Percentiles rank a stretch among this genome's conserved stretches.
These are phyloP conservation scores for Latheticus oryzae DNA, from an alignment of 2,888 invertebrate genomes.

Conservation along the genomic window DNA sequence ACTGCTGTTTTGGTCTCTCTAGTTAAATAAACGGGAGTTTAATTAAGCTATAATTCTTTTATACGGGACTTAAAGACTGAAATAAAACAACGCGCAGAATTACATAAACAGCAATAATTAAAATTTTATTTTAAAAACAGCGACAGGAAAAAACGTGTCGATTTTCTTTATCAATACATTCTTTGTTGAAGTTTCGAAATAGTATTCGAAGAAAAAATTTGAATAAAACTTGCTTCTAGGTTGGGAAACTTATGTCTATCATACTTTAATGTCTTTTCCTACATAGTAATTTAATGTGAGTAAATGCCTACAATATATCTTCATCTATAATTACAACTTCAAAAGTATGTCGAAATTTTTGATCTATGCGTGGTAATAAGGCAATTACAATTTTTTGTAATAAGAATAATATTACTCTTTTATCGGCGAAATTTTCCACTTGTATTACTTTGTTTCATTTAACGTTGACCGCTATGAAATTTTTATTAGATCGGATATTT, in stretches of 20 bases:
- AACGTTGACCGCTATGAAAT: too few relatives aligned
- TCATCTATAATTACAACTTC: slow-evolving; percentile 21
- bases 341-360: slow-evolving; percentile 19
- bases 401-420: too few relatives aligned
- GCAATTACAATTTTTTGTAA: slow-evolving; percentile 9
- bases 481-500: too few relatives aligned
- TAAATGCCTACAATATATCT: slow-evolving; percentile 27
- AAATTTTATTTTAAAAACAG: slow-evolving; percentile 3
- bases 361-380: slow-evolving; percentile 8
- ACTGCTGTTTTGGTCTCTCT: slow-evolving; percentile 42
- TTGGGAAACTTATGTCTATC: slow-evolving; percentile 17
- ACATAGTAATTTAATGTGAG: slow-evolving; percentile 25
- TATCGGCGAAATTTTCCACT: too few relatives aligned
- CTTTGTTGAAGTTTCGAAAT: too few relatives aligned
- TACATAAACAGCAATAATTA: slow-evolving; percentile 46
- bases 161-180: neutral
- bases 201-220: too few relatives aligned
- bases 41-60: slow-evolving; percentile 53
- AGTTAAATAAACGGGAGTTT: slow-evolving; percentile 45
- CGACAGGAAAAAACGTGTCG: too few relatives aligned
- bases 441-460: too few relatives aligned
- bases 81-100: slow-evolving; percentile 39
- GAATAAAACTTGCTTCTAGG: neutral
- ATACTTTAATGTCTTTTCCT: slow-evolving; percentile 26
- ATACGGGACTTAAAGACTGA: slow-evolving; percentile 26